Evolutionary conservation across 2,888 invertebrate genomes (phyloP), one percentile per base, ranked within the genome.

Genomic region (Stictocephala bisonia): DNA sequence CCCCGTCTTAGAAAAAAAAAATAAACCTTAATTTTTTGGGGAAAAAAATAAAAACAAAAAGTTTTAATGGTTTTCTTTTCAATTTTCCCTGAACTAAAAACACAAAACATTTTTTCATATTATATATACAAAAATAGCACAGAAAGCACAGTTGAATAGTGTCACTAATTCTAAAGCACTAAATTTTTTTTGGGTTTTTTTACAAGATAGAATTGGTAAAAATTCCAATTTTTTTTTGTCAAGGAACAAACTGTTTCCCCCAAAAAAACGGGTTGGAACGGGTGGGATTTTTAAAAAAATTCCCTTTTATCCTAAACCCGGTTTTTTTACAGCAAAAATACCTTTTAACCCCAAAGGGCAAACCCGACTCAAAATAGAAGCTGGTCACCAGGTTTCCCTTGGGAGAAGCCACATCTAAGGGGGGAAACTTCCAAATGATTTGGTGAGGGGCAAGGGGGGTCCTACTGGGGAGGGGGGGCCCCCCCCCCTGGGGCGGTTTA

Each of bases 371-470:
- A 20, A 85, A 86, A 50, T 83, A 85, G 0, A 85, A 86, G 35
- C 84, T 84, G 22, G 85, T 86, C 24, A 80, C 85, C 66, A 87
- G 86, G 75, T 84, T 82, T 71, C 82, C 85, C 26, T 85, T 90
- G 76, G 85, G 91, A 11, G 93, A 94, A 81, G 93, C 93, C 0
- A 91, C 94, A 0, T 95, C 95, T 79, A 93, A 94, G 53, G 86
- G 97, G 41, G 84, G 97, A 31, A 92, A 93, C 9, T 97, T 97
- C 81, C 96, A 13, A 91, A 93, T 2, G 96, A 96, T 81, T 88
- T 91, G 2, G 86, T 91, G 3, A 86, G 85, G 27, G 88, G 89
- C n/a, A n/a, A n/a, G 0, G 84, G 90, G 41, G 84, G 84, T 74
- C 85, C 85, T 4, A 82, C 82, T n/a, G 80, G 81, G 13, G 79